These are phyloP conservation scores for Zaprionus camerounensis DNA, from an alignment of 1,140 invertebrate genomes.

Conservation along the genomic window DNA sequence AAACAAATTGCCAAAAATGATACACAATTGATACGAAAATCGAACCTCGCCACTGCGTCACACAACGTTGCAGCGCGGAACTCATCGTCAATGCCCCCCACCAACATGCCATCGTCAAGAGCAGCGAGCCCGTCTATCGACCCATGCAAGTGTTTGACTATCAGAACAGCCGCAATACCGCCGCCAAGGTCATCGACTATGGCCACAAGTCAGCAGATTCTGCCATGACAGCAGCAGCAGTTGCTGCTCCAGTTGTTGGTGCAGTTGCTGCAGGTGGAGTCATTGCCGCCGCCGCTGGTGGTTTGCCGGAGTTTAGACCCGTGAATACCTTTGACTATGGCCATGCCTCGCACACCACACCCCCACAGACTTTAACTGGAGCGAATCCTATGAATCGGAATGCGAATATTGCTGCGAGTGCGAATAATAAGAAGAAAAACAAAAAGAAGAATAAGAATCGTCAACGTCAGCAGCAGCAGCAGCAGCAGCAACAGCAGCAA, in stretches of 20 bases:
- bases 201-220: slow-evolving; percentile 85
- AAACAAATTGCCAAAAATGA: slow-evolving; percentile 27
- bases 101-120: background rate
- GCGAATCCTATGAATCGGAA: slow-evolving; percentile 12
- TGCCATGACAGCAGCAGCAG: background rate
- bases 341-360: slow-evolving; percentile 83
- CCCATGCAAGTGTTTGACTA: slow-evolving; percentile 82
- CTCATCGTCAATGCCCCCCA: slow-evolving; percentile 11
- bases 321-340: slow-evolving; percentile 87
- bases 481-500: slow-evolving; percentile 35
- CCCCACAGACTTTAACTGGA: background rate
- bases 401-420: slow-evolving; percentile 2
- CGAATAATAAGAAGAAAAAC: slow-evolving; percentile 50
- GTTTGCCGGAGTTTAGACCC: slow-evolving; percentile 74
- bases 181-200: slow-evolving; percentile 90
- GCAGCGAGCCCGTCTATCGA: slow-evolving; percentile 60
- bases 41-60: slow-evolving; percentile 48
- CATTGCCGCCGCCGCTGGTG: background rate
- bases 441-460: slow-evolving; percentile 48
- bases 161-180: slow-evolving; percentile 78
- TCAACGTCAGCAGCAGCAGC: slow-evolving; percentile 4
- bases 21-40: slow-evolving; percentile 46
- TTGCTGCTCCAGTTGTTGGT: background rate
- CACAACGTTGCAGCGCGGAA: slow-evolving; percentile 61
- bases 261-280: background rate